Conservation (phyloP, 2,888 invertebrate species). For the Neelides folsomi region DNA sequence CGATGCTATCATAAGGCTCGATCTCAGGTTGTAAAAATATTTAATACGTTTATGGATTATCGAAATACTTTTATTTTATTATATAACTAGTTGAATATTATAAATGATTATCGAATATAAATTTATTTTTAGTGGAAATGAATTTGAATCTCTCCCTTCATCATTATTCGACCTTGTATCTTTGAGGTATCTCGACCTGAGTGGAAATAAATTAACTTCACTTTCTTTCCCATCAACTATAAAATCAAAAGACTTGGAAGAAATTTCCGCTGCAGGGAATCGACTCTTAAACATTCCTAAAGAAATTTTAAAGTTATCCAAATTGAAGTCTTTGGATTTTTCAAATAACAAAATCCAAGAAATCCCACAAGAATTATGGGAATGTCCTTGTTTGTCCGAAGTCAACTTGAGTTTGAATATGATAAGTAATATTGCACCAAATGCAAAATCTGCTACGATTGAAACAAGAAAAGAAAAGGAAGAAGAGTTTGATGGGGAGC, state of each 20-base stretch:
- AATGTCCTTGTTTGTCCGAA: slow-evolving; percentile 69
- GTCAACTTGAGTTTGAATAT: slow-evolving; percentile 80
- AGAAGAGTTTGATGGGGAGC: too few species aligned
- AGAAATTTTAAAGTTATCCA: slow-evolving; percentile 62
- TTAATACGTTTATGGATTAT: too few species aligned
- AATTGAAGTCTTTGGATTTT: slow-evolving; percentile 69
- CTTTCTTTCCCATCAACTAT: slow-evolving; percentile 37
- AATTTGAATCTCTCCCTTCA: slow-evolving; percentile 61
- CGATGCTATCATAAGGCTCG: slow-evolving; percentile 84
- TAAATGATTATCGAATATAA: too few species aligned
- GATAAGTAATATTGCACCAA: slow-evolving; percentile 53
- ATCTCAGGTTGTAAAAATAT: slow-evolving; percentile 45
- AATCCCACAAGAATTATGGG: slow-evolving; percentile 74
- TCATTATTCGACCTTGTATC: slow-evolving; percentile 73
- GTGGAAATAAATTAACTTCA: slow-evolving; percentile 74
- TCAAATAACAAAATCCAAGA: slow-evolving; percentile 81
- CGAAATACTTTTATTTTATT: too few species aligned
- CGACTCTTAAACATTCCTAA: slow-evolving; percentile 67
- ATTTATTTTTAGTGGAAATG: slow-evolving; percentile 48
- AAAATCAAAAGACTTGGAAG: slow-evolving; percentile 66
- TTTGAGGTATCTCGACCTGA: slow-evolving; percentile 66
- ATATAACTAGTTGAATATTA: too few species aligned
- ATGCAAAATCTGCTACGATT: not conserved
- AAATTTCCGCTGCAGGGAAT: slow-evolving; percentile 50
- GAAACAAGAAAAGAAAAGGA: not conserved